These are phyloP conservation scores for Venusia cambrica DNA, from an alignment of 2,888 invertebrate species.

Conservation along the genomic window DNA sequence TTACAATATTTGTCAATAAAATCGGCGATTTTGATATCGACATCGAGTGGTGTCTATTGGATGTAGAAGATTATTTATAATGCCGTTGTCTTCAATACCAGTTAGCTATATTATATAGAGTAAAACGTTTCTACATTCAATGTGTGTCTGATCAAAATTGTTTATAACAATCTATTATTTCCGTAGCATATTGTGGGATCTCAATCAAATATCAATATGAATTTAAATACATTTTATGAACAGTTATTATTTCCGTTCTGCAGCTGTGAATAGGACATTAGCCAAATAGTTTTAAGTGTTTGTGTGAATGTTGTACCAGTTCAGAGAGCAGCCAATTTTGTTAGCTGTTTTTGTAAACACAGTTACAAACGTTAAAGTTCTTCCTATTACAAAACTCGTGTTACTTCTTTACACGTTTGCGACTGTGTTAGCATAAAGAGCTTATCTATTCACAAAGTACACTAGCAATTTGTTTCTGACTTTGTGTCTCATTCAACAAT, in stretches of 20 bases:
- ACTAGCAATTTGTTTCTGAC: constrained; percentile 48
- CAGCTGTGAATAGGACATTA: constrained; percentile 71
- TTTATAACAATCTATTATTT: constrained; percentile 31
- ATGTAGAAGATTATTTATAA: constrained; percentile 21
- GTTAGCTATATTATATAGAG: too few relatives aligned
- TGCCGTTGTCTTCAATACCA: constrained; percentile 5
- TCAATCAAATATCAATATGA: constrained; percentile 55
- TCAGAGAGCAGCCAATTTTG: constrained; percentile 4
- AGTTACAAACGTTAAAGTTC: constrained; percentile 3
- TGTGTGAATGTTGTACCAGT: constrained; percentile 19
- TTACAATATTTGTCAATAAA: constrained; percentile 42
- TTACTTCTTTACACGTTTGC: constrained; percentile 1
- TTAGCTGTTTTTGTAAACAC: constrained; percentile 11
- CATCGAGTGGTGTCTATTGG: constrained; percentile 17
- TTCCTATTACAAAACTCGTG: not conserved
- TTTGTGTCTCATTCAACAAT: constrained; percentile 49
- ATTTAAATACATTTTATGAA: constrained; percentile 48
- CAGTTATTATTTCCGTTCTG: constrained; percentile 67
- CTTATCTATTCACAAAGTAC: constrained; percentile 28
- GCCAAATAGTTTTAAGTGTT: constrained; percentile 48
- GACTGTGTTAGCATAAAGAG: constrained; percentile 20
- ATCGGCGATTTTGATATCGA: constrained; percentile 21
- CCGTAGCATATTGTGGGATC: constrained; percentile 60
- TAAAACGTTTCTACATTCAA: constrained; percentile 41
- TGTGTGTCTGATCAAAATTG: constrained; percentile 41